Evolutionary conservation across 2,113 vertebrate species (phyloP).

Genomic region (Antigone vipio): DNA sequence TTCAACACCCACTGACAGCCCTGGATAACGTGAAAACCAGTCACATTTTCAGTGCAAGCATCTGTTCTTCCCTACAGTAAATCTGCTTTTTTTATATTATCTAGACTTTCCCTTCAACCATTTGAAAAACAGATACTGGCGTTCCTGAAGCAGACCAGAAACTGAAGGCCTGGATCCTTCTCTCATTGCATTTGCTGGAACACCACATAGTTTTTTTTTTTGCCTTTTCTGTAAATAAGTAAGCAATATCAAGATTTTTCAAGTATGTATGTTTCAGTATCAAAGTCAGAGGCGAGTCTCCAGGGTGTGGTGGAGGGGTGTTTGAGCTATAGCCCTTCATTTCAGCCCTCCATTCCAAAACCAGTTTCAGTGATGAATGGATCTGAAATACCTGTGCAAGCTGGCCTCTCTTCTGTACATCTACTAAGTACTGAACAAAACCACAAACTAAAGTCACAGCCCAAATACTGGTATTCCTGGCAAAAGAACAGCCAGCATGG

Average conservation of each 20-base stretch:
- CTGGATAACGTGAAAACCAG: constrained; percentile 39
- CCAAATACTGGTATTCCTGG: neutral
- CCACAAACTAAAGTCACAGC: neutral
- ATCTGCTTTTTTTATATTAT: neutral
- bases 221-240: neutral
- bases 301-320: neutral
- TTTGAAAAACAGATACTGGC: neutral
- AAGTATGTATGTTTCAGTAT: neutral
- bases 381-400: neutral
- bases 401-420: neutral
- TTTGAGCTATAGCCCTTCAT: neutral
- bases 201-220: neutral
- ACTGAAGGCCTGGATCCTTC: neutral
- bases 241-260: neutral
- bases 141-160: neutral
- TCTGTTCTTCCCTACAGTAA: constrained; percentile 48
- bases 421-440: neutral
- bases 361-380: neutral
- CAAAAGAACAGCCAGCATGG: neutral
- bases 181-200: neutral
- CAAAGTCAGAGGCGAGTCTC: neutral
- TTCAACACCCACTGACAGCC: constrained; percentile 60
- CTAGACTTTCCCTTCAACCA: neutral
- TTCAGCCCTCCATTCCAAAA: neutral
- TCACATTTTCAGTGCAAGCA: constrained; percentile 49